These are phyloP conservation scores for Pseudocheirus occidentalis DNA, from an alignment of 2,797 vertebrate species.

Conservation along the genomic window DNA sequence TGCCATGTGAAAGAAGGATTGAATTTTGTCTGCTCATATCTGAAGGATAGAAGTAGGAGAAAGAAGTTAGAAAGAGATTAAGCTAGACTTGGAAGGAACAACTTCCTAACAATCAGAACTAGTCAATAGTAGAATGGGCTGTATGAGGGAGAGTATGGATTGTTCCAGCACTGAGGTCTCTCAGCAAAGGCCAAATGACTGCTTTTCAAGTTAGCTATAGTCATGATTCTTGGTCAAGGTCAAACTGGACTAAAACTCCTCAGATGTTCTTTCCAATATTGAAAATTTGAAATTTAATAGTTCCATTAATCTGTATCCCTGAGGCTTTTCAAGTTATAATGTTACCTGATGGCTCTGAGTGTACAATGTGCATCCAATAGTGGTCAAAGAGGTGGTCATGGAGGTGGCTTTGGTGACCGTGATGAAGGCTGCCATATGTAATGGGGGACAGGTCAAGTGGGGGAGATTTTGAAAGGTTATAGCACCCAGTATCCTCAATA, in stretches of 20 bases:
- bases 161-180: background rate
- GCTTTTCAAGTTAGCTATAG: background rate
- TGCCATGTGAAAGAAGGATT: background rate
- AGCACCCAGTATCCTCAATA: background rate
- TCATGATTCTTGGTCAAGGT: background rate
- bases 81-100: background rate
- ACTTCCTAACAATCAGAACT: background rate
- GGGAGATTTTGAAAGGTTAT: background rate
- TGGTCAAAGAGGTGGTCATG: background rate
- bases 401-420: background rate
- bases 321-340: background rate
- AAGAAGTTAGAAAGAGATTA: background rate
- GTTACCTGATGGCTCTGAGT: background rate
- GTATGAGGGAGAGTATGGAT: background rate
- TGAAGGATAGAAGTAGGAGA: background rate
- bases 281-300: background rate
- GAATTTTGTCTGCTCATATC: background rate
- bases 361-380: background rate
- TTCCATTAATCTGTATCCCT: background rate
- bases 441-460: background rate
- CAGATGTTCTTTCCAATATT: background rate
- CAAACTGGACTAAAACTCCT: background rate
- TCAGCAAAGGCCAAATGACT: background rate
- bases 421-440: background rate
- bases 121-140: background rate